Base-by-base conservation (phyloP, 1,140 invertebrate species). In the Saccostrea cuccullata region DNA sequence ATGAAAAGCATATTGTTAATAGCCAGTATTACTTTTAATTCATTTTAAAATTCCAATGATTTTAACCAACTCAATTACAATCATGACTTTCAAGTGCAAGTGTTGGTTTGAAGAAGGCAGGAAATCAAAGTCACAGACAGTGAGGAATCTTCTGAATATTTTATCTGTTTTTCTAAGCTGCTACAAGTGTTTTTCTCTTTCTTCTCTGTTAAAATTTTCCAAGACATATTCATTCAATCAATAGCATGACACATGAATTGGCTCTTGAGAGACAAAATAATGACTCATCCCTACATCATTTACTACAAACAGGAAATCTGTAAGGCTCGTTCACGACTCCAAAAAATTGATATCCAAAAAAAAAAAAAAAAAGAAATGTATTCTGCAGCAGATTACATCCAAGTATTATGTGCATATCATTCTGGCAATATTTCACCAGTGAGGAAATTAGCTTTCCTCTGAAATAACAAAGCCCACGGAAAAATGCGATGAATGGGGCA, bases 121-220 rank as follows among this genome's bases (percentile, higher is more conserved):
- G 47, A 47, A 47, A 47, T 64, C 20, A 17, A 64, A 64, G 58
- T 17, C 58, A 64, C 58, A 64, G 17, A 6, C 0, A 64, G 58
- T 64, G 15, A 17, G 15, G n/a, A n/a, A 64, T 36, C 70, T 36
- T 36, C 70, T 77, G 70, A 12, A 77, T 77, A 77, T 36, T 77
- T 77, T 36, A 36, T 36, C 70, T 26, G 8, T 15, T 77, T 36
- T 36, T 20, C 58, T 5, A 64, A 64, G 23, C 23, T 12, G 70
- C 70, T 77, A 77, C 70, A 77, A 77, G 70, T 77, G 70, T 77
- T 77, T 15, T 77, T 77, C n/a, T 77, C 12, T 26, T 73, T 26
- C 1, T 23, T 3, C 23, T 26, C 23, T 30, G 17, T 64, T 60
- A 64, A n/a, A 30, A 30, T 30, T 9, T 77, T 77, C 13, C 70